Evolutionary conservation across 1,140 invertebrate species (phyloP).

Genomic region (Dendroctonus ponderosae): DNA sequence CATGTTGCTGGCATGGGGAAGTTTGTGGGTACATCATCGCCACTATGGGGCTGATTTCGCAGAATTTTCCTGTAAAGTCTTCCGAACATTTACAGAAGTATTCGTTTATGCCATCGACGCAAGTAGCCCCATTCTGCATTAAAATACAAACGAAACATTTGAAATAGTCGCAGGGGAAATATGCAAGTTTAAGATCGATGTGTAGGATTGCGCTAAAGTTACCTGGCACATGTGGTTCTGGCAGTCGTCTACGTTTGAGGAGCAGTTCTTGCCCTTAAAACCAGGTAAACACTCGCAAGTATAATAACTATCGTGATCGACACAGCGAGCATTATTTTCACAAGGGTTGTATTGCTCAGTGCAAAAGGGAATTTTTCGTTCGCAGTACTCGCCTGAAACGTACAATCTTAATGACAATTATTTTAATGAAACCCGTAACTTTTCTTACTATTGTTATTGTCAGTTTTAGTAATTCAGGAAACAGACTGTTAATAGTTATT

Average conservation of each 20-base stretch:
- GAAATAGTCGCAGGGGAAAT: slow-evolving; percentile 4
- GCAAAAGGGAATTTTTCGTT: slow-evolving; percentile 92
- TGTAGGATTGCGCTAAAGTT: no score
- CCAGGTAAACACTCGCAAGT: slow-evolving; percentile 88
- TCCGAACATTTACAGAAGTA: slow-evolving; percentile 90
- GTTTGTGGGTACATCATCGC: slow-evolving; percentile 84
- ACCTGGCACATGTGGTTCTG: slow-evolving; percentile 88
- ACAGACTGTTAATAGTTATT: no score
- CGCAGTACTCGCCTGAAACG: slow-evolving; percentile 68
- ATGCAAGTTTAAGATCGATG: neutral
- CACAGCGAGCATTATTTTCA: slow-evolving; percentile 86
- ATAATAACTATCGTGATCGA: slow-evolving; percentile 86
- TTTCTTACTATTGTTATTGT: slow-evolving; percentile 14
- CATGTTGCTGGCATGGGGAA: slow-evolving; percentile 92
- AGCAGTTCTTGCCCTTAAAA: slow-evolving; percentile 91
- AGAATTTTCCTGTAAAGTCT: slow-evolving; percentile 91
- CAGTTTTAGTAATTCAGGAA: no score
- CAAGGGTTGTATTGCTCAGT: slow-evolving; percentile 88
- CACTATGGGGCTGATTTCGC: slow-evolving; percentile 89
- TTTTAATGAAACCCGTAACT: slow-evolving; percentile 28
- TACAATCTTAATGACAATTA: slow-evolving; percentile 37
- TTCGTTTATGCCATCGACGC: slow-evolving; percentile 89
- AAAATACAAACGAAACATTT: slow-evolving; percentile 16
- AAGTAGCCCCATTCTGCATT: slow-evolving; percentile 81
- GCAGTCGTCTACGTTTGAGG: slow-evolving; percentile 89